Evolutionary conservation across 2,888 invertebrate species (phyloP).

Genomic region (Tetragonisca angustula): DNA sequence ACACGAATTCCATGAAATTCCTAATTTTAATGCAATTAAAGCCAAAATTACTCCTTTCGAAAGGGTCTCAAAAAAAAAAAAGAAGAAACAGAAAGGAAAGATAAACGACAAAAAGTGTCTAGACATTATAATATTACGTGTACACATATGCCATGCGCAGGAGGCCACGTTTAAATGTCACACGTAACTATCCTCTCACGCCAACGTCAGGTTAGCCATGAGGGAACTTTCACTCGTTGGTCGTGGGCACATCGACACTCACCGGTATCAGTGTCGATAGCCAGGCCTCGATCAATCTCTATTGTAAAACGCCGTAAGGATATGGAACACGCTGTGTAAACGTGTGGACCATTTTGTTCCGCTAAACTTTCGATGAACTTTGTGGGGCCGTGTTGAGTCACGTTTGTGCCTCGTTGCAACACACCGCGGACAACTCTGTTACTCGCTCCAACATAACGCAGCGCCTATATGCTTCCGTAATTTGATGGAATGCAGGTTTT

Average conservation of each 20-base stretch:
- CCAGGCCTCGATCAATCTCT: conserved; percentile 17
- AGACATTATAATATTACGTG: background rate
- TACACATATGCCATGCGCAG: background rate
- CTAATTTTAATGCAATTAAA: too few relatives aligned
- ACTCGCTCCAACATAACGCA: conserved; percentile 8
- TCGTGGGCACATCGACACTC: conserved; percentile 5
- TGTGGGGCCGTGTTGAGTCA: conserved; percentile 17
- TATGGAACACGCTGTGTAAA: background rate
- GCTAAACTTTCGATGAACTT: conserved; percentile 44
- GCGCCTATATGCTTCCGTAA: conserved; percentile 20
- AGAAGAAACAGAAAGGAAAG: too few relatives aligned
- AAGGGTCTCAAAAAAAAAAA: too few relatives aligned
- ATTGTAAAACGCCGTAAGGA: conserved; percentile 21
- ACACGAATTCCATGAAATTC: too few relatives aligned
- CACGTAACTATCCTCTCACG: conserved; percentile 56
- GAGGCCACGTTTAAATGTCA: conserved; percentile 64
- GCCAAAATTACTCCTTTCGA: too few relatives aligned
- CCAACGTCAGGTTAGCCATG: conserved; percentile 39
- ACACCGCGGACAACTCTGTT: background rate
- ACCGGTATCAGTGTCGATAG: conserved; percentile 29
- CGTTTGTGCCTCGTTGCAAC: conserved; percentile 25
- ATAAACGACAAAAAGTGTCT: too few relatives aligned
- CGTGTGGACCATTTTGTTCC: conserved; percentile 3
- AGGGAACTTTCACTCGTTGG: conserved; percentile 65
- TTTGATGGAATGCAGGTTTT: conserved; percentile 30